phyloP scores from a whole-genome alignment of 2,888 invertebrate genomes.

The Cacoxenus indagator region DNA sequence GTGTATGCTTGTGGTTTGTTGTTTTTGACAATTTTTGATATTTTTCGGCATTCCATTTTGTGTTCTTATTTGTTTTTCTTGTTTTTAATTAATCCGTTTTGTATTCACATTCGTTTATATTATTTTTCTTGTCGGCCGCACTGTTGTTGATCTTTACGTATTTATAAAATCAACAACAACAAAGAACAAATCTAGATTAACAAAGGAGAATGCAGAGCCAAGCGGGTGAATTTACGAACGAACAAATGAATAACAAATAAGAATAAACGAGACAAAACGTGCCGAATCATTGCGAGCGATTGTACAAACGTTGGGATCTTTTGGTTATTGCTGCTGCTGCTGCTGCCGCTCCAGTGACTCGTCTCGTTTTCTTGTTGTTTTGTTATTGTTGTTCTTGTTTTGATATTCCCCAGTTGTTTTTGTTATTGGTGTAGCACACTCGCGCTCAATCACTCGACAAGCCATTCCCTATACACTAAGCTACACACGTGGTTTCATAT shows the following conservation, averaged over 20 bases:
- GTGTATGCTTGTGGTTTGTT: constrained; percentile 18
- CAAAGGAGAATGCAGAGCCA: not conserved
- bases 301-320: too few relatives aligned
- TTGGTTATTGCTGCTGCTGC: too few relatives aligned
- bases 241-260: not conserved
- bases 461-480: constrained; percentile 23
- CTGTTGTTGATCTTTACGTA: constrained; percentile 21
- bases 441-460: not conserved
- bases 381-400: constrained; percentile 7
- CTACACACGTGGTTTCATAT: constrained; percentile 61
- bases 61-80: constrained; percentile 59
- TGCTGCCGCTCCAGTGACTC: constrained; percentile 2
- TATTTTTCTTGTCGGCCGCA: constrained; percentile 27
- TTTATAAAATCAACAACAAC: constrained; percentile 6
- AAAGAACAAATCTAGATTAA: not conserved
- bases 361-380: not conserved
- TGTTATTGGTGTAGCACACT: not conserved
- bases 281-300: too few relatives aligned
- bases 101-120: constrained; percentile 53
- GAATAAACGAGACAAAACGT: not conserved
- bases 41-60: constrained; percentile 53
- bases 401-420: constrained; percentile 10
- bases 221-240: not conserved
- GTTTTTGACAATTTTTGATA: constrained; percentile 30
- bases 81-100: constrained; percentile 56